Evolutionary conservation across 2,888 invertebrate genomes (phyloP).

Genomic region (Spilarctia lutea): DNA sequence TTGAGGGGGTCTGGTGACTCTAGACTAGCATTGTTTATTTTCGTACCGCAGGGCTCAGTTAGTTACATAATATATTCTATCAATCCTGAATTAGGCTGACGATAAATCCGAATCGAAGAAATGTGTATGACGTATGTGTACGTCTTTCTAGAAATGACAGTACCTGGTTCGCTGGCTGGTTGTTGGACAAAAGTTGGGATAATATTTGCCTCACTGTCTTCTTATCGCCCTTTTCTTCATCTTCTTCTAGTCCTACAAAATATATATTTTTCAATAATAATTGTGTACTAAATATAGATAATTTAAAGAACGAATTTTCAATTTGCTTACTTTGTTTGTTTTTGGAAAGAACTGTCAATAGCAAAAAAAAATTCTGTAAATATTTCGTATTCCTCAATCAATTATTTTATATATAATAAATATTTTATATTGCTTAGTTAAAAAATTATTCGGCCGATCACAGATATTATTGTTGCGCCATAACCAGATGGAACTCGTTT

Average conservation of each 20-base stretch:
- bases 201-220: constrained; percentile 82
- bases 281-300: neutral
- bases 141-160: neutral
- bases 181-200: constrained; percentile 79
- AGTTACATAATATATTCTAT: too few relatives aligned
- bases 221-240: constrained; percentile 82
- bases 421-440: neutral
- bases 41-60: too few relatives aligned
- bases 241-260: constrained; percentile 70
- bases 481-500: too few relatives aligned
- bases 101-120: too few relatives aligned
- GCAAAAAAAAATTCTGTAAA: neutral
- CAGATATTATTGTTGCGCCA: too few relatives aligned
- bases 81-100: too few relatives aligned
- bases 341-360: neutral
- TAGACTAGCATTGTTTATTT: too few relatives aligned
- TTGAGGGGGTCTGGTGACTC: too few relatives aligned
- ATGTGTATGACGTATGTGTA: too few relatives aligned
- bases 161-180: constrained; percentile 82
- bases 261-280: neutral
- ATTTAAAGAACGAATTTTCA: neutral
- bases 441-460: neutral
- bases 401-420: too few relatives aligned
- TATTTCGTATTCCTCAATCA: too few relatives aligned
- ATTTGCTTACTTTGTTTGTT: neutral